A percentile compares a stretch with the other conserved stretches of the same genome.
These are phyloP conservation scores for Pseudomugil tenellus DNA, from an alignment of 2,797 vertebrate species.

Conservation along the genomic window DNA sequence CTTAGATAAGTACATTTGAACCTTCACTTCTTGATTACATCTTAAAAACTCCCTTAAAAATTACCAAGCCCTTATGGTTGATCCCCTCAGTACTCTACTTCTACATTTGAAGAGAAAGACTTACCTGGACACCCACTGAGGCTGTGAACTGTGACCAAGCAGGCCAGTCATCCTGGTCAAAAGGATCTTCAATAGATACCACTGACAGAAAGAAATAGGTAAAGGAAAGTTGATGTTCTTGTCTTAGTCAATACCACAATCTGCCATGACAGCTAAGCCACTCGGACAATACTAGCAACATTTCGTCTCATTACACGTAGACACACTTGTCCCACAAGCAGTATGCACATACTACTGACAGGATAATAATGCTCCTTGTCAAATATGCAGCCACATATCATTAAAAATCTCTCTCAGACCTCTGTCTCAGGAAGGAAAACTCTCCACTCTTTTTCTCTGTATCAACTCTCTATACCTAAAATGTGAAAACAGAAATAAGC, in stretches of 20 bases:
- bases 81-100: background rate
- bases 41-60: background rate
- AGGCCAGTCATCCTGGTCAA: conserved; percentile 95
- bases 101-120: background rate
- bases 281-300: conserved; percentile 23
- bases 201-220: conserved; percentile 72
- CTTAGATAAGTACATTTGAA: background rate
- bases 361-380: conserved; percentile 58
- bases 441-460: conserved; percentile 25
- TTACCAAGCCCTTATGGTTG: background rate
- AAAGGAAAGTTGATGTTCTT: background rate
- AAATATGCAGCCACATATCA: conserved; percentile 63
- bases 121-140: conserved; percentile 89
- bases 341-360: conserved; percentile 44
- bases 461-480: conserved; percentile 13
- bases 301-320: conserved; percentile 37
- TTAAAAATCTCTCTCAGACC: conserved; percentile 65
- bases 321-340: conserved; percentile 26
- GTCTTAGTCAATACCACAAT: background rate
- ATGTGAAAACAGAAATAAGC: conserved; percentile 20
- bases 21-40: background rate
- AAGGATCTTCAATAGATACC: conserved; percentile 94
- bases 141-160: conserved; percentile 92
- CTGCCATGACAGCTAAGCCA: background rate
- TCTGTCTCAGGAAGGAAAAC: conserved; percentile 34